Evolutionary conservation across 1,140 invertebrate species (phyloP).

Genomic region (Drosophila simulans): DNA sequence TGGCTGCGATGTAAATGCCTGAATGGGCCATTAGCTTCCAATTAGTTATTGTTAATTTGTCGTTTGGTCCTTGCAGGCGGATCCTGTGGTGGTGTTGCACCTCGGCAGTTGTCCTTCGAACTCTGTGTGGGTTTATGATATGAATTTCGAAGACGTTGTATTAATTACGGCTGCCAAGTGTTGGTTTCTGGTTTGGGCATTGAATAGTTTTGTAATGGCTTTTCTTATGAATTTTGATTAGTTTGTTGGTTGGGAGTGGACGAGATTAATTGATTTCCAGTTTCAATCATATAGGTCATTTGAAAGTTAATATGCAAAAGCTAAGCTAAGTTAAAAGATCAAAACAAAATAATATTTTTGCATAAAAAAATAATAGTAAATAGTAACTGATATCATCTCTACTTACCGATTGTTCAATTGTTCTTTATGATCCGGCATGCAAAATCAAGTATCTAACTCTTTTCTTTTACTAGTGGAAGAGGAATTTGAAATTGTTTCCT

Average conservation of each 20-base stretch:
- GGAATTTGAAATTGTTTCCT: conserved; percentile 9
- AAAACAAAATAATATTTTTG: neutral
- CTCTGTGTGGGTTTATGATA: conserved; percentile 1
- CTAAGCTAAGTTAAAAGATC: neutral
- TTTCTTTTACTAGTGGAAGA: neutral
- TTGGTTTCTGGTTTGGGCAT: conserved; percentile 2
- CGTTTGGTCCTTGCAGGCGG: conserved; percentile 30
- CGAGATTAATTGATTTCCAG: conserved; percentile 20
- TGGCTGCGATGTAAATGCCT: conserved; percentile 30
- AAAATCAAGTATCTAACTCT: neutral
- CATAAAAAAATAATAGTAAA: neutral
- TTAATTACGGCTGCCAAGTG: conserved; percentile 38
- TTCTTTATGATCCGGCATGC: too few relatives aligned
- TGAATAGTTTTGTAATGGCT: conserved; percentile 38
- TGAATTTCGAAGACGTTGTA: conserved; percentile 16
- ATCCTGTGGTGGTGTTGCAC: conserved; percentile 31
- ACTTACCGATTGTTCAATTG: too few relatives aligned
- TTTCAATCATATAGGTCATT: neutral
- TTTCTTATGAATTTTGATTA: conserved; percentile 36
- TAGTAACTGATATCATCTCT: too few relatives aligned
- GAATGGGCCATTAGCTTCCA: conserved; percentile 66
- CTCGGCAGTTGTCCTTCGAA: neutral
- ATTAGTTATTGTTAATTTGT: conserved; percentile 81
- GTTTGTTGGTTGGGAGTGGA: neutral
- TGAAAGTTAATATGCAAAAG: neutral